phyloP scores from a whole-genome alignment of 1,140 invertebrate species.

The Hestina assimilis region DNA sequence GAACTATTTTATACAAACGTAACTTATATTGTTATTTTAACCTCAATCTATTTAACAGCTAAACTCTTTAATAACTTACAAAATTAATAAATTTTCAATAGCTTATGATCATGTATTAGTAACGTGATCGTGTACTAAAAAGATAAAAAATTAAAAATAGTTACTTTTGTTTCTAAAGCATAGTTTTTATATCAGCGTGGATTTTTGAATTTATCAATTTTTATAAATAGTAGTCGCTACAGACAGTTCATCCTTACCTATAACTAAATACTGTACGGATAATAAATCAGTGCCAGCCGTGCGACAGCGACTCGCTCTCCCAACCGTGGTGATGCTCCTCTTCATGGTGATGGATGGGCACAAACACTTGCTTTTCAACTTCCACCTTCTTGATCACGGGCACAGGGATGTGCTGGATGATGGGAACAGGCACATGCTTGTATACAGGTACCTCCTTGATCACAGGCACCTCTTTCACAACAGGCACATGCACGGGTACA shows the following conservation, averaged over 20 bases:
- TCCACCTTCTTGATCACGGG: slow-evolving; percentile 69
- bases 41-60: no score
- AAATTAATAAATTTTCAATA: no score
- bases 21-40: no score
- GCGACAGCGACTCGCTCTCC: slow-evolving; percentile 69
- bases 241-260: no score
- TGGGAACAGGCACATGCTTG: slow-evolving; percentile 60
- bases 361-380: slow-evolving; percentile 66
- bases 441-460: slow-evolving; percentile 64
- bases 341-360: slow-evolving; percentile 57
- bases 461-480: slow-evolving; percentile 64
- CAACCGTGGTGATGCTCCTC: slow-evolving; percentile 61
- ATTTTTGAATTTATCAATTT: no score
- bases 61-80: no score
- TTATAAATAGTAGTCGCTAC: background rate
- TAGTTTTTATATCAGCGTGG: no score
- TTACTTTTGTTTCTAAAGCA: no score
- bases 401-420: slow-evolving; percentile 58
- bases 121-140: no score
- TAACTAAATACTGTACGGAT: slow-evolving; percentile 32
- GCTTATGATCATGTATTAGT: no score
- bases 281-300: slow-evolving; percentile 69
- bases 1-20: no score
- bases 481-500: slow-evolving; percentile 77
- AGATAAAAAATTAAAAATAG: no score